These are phyloP conservation scores for Neodon shergylaensis DNA, from an alignment of 2,113 vertebrate species.

Conservation along the genomic window DNA sequence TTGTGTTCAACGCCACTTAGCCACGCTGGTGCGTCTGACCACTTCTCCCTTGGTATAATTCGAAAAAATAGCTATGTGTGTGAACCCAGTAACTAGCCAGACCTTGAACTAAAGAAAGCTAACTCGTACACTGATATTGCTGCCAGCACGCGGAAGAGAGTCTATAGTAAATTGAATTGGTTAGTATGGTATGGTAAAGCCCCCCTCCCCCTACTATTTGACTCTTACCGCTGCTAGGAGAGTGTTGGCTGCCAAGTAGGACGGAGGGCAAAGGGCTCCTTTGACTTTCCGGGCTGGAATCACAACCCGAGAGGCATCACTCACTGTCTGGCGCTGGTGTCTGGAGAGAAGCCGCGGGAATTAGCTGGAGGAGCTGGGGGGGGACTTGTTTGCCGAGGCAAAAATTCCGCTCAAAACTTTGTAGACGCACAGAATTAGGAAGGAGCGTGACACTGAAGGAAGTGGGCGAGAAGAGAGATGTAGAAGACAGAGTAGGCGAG, in stretches of 20 bases:
- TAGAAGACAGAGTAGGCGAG: constrained; percentile 8
- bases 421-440: constrained; percentile 76
- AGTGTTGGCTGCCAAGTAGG: constrained; percentile 79
- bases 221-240: constrained; percentile 79
- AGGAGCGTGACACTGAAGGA: constrained; percentile 56
- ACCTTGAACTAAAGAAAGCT: constrained; percentile 3
- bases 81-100: constrained; percentile 36
- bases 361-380: constrained; percentile 69
- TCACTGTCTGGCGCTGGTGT: constrained; percentile 66
- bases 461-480: constrained; percentile 72
- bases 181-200: neutral
- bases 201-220: constrained; percentile 76
- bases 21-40: constrained; percentile 3
- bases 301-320: constrained; percentile 83
- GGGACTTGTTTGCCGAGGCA: constrained; percentile 77
- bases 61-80: neutral
- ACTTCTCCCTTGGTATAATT: constrained; percentile 25
- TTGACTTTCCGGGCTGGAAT: constrained; percentile 80
- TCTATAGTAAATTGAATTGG: neutral
- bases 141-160: neutral
- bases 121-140: neutral
- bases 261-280: constrained; percentile 65
- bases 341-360: constrained; percentile 72
- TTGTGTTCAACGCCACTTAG: neutral
- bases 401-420: constrained; percentile 85